Conservation (phyloP, 2,888 invertebrate genomes). For the Tipula lateralis region DNA sequence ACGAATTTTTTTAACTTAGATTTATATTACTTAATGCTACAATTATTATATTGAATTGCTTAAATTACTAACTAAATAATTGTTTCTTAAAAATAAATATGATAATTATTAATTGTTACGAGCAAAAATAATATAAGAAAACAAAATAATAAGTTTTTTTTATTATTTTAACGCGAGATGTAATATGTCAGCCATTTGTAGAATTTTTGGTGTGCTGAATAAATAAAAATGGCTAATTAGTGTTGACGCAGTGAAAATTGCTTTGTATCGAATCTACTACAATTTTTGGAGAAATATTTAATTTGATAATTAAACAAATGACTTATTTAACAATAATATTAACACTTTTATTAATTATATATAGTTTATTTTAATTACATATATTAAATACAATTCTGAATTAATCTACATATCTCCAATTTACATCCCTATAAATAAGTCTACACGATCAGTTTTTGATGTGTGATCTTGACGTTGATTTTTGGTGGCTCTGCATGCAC, state of each 20-base stretch:
- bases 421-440: background rate
- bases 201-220: background rate
- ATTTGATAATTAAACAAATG: no score
- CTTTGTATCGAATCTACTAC: background rate
- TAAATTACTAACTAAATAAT: background rate
- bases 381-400: no score
- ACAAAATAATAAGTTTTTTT: background rate
- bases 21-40: background rate
- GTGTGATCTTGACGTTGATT: background rate
- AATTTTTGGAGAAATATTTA: background rate
- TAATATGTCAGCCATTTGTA: constrained; percentile 15
- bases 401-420: background rate
- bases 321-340: no score
- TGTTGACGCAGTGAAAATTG: background rate
- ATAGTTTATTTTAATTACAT: no score
- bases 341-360: no score
- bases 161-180: constrained; percentile 1
- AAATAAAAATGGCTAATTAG: background rate
- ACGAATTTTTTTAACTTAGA: background rate
- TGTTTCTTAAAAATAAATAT: background rate
- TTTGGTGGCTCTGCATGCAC: background rate
- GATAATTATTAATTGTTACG: background rate
- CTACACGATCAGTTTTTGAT: background rate
- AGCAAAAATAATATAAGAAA: constrained; percentile 4
- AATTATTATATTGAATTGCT: background rate